phyloP scores from a whole-genome alignment of 2,888 invertebrate species.

The Hipparchia sbordonii region DNA sequence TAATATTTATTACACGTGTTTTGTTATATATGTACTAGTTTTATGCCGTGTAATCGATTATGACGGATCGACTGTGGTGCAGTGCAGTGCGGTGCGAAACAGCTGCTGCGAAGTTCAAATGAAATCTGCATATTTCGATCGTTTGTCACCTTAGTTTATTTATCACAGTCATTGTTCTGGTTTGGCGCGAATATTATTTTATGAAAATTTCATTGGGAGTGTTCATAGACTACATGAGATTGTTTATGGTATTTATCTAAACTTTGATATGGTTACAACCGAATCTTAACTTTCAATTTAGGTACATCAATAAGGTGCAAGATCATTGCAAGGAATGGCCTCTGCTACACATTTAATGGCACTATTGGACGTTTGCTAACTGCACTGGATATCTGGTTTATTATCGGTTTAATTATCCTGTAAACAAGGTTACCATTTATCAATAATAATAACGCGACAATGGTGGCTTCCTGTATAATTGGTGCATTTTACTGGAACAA shows the following conservation, averaged over 20 bases:
- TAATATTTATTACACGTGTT: not conserved
- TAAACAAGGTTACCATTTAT: not conserved
- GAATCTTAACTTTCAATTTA: no score
- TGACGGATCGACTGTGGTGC: conserved; percentile 29
- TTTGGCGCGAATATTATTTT: not conserved
- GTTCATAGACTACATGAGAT: no score
- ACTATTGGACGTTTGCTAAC: not conserved
- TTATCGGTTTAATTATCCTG: not conserved
- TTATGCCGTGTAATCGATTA: conserved; percentile 26
- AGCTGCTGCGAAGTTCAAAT: conserved; percentile 48
- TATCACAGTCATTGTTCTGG: conserved; percentile 28
- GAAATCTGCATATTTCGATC: conserved; percentile 44
- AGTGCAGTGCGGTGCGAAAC: conserved; percentile 48
- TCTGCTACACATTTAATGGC: no score
- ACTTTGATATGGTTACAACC: no score
- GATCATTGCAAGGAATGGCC: no score
- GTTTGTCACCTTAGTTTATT: conserved; percentile 38
- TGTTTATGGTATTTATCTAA: no score
- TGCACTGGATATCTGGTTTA: not conserved
- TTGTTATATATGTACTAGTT: conserved; percentile 1
- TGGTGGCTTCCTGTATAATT: conserved; percentile 36
- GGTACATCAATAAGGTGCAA: no score
- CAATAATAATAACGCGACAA: conserved; percentile 16
- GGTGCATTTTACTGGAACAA: conserved; percentile 52
- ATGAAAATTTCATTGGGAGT: not conserved